Base-by-base conservation (phyloP, 2,888 invertebrate species). In the Eucera pruinosa region DNA sequence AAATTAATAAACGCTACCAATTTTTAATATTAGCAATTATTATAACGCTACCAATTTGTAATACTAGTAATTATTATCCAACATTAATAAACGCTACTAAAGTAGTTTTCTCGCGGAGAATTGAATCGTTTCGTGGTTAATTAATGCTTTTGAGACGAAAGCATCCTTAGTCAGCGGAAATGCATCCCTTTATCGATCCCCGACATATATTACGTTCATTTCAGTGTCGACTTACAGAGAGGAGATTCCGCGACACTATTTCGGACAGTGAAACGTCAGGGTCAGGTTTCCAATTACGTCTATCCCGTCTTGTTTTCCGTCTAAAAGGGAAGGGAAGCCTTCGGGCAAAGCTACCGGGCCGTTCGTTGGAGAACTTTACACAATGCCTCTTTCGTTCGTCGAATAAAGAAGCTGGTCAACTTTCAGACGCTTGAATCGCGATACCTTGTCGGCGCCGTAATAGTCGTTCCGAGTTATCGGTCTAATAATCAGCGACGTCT, bases 251-350 rank as follows among this genome's bases (percentile, higher is more conserved):
- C 65, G 79, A 74, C 62, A 69, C 47, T 66, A 55, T 66, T 79
- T 64, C 54, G 72, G 67, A 70, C 45, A 47, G 62, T 58, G 67
- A 68, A 68, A 69, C 72, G 72, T 52, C 66, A 62, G 70, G 81
- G 66, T 84, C 78, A 66, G 78, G 72, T 84, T 84, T 81, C 78
- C 83, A 84, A 84, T 83, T 84, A 84, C 70, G 65, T 69, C 58
- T 54, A 58, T 57, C 52, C 55, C 50, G 55, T 65, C 61, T 36
- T 36, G 71, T 9, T 66, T 57, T 52, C 54, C 48, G 25, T 78
- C 52, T 41, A 66, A 62, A 64, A 73, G 72, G 67, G 58, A 64
- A 73, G 72, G 67, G 67, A 61, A 50, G 70, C 61, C 76, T 52
- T 33, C 62, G 18, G 55, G 66, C 67, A 30, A 60, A 66, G 43